Conservation (phyloP, 2,797 vertebrate species). For the Rallus crepitans region DNA sequence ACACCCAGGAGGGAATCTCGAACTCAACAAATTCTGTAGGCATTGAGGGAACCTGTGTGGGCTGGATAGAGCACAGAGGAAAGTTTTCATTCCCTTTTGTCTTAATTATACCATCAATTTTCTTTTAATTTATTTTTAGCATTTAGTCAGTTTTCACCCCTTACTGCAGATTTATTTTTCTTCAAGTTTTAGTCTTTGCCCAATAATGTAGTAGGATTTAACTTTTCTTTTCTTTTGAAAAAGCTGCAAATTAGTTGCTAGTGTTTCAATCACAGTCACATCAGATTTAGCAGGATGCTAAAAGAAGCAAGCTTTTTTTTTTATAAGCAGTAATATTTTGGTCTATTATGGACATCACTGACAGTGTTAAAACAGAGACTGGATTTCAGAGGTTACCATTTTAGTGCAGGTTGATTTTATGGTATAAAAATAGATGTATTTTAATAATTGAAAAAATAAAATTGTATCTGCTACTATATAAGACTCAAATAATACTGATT, state of each 20-base stretch:
- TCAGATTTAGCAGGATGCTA: not conserved
- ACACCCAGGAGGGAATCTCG: not conserved
- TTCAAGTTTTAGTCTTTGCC: not conserved
- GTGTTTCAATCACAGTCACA: not conserved
- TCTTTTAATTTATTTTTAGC: not conserved
- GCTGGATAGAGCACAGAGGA: not conserved
- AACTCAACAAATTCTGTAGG: not conserved
- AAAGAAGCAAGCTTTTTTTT: not conserved
- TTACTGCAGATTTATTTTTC: not conserved
- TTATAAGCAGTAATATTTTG: not conserved
- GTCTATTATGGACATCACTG: not conserved
- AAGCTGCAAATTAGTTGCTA: not conserved
- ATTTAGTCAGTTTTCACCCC: not conserved
- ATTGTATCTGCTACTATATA: not conserved
- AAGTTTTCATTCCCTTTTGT: not conserved
- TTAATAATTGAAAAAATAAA: not conserved
- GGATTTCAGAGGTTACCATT: not conserved
- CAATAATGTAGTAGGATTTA: not conserved
- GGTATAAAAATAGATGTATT: not conserved
- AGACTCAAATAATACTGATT: not conserved
- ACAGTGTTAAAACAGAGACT: not conserved
- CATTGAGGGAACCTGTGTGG: not conserved
- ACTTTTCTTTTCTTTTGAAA: not conserved
- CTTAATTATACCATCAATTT: not conserved
- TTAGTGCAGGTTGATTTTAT: not conserved